Base-by-base conservation (phyloP, 2,113 vertebrate species). In the Lycocorax pyrrhopterus region DNA sequence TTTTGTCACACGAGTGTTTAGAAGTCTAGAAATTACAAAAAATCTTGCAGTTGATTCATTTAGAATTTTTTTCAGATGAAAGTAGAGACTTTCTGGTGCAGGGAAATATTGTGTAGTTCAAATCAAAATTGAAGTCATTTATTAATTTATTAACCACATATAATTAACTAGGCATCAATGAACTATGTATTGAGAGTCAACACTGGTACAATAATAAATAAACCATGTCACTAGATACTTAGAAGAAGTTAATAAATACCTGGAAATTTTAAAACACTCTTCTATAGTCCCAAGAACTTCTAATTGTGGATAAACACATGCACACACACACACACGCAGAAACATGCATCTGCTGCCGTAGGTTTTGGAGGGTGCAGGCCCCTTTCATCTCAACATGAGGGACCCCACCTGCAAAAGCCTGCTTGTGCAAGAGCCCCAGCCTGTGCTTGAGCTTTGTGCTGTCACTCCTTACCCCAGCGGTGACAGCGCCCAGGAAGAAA, bases 311-410 rank as follows among this genome's bases (percentile, higher is more conserved):
- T 55, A 23, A 27, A 4, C 33, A 37, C 8, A 5, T 2, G 4
- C 13, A 26, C 19, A 63, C 5, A 29, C 3, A 2, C 41, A 46
- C 21, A 46, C 21, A 4, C 18, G 58, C 1, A 19, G 0, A 37
- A 30, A 25, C 0, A 0, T 22, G 2, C 13, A 33, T 4, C 7
- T 5, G 19, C 2, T 23, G 10, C 11, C 0, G 0, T 9, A 32
- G 19, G 3, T 35, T 27, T 59, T n/a, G n/a, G 12, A 55, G 6
- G 7, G 6, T 60, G 26, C 10, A 76, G 41, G 44, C 17, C 3
- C 14, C 2, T 18, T 9, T 59, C 7, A 13, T 55, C 27, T 35
- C 16, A 37, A 17, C 10, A 16, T 39, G 14, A 51, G 5, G 11
- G 30, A 43, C 7, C 3, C 4, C 9, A 9, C 3, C 52, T 52